Base-by-base conservation (phyloP, 1,140 invertebrate genomes). In the Pygmarrhopalites habei region DNA sequence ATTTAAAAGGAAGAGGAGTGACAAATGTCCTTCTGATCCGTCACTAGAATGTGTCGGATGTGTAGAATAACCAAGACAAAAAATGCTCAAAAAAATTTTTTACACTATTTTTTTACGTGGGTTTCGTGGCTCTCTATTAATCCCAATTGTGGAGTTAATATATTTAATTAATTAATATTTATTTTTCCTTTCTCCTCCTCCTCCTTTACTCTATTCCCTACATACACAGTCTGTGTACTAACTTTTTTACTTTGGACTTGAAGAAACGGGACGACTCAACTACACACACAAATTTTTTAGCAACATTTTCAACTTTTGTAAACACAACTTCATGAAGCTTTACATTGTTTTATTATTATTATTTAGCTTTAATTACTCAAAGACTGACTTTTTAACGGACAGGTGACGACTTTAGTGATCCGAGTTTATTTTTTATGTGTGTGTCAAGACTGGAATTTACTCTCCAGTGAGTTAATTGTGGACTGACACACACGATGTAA, bases 341-440 rank as follows among this genome's bases (percentile, higher is more conserved):
- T 69, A 68, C 62, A 65, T 19, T 5, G 5, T 53, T 30, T 17
- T 53, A 25, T 56, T 56, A 7, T 56, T 56, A 35, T 32, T 10
- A 47, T 5, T 10, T 5, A 57, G 64, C 58, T 57, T 60, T 69
- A 58, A 44, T 57, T 65, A 66, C 66, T 64, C 68, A 69, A 69
- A 69, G 68, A 69, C 68, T 69, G 68, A 69, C 68, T 59, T 61
- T n/a, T 64, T 65, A 44, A 56, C 57, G 61, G 66, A 67, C 66
- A 64, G 52, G 58, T 59, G 66, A 67, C 66, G 62, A 56, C 29
- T 56, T 47, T 47, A 12, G n/a, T n/a, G n/a, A n/a, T n/a, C n/a
- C n/a, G n/a, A n/a, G n/a, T n/a, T n/a, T n/a, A n/a, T n/a, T n/a
- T n/a, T n/a, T n/a, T n/a, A n/a, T n/a, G n/a, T n/a, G n/a, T n/a